A percentile compares a stretch with the other conserved stretches of the same genome.
phyloP scores from a whole-genome alignment of 2,113 vertebrate species.

The Calyptommatus sinebrachiatus region DNA sequence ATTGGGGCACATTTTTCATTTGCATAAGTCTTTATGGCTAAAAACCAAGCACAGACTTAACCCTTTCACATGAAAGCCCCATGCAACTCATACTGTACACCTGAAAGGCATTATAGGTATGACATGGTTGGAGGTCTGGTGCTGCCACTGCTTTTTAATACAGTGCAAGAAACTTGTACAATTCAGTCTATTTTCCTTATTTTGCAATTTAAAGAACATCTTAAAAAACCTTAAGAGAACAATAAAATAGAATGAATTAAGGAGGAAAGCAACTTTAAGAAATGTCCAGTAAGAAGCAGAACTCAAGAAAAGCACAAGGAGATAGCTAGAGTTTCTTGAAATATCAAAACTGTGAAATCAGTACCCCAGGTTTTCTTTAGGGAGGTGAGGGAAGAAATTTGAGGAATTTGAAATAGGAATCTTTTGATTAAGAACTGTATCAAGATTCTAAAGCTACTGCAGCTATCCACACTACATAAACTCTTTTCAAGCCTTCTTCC shows the following conservation, averaged over 20 bases:
- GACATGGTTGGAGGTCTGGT: not conserved
- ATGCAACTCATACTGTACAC: not conserved
- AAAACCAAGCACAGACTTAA: not conserved
- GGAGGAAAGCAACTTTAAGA: not conserved
- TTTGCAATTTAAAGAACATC: not conserved
- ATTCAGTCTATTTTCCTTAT: not conserved
- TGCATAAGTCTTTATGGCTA: conserved; percentile 17
- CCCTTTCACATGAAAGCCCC: not conserved
- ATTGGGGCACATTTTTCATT: conserved; percentile 25
- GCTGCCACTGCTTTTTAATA: not conserved
- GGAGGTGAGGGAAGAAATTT: too few species aligned
- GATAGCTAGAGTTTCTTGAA: too few species aligned
- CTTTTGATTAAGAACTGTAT: too few species aligned
- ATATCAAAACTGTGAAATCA: too few species aligned
- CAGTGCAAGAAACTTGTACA: not conserved
- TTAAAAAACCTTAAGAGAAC: not conserved
- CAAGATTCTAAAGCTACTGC: too few species aligned
- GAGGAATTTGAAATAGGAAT: too few species aligned
- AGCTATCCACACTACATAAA: too few species aligned
- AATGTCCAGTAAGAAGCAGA: not conserved
- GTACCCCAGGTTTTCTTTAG: not conserved
- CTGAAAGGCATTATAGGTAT: not conserved
- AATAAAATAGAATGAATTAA: not conserved
- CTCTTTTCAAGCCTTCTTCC: too few species aligned
- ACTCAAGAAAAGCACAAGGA: not conserved